Evolutionary conservation across 1,140 invertebrate species (phyloP).

Genomic region (Sinonovacula constricta): DNA sequence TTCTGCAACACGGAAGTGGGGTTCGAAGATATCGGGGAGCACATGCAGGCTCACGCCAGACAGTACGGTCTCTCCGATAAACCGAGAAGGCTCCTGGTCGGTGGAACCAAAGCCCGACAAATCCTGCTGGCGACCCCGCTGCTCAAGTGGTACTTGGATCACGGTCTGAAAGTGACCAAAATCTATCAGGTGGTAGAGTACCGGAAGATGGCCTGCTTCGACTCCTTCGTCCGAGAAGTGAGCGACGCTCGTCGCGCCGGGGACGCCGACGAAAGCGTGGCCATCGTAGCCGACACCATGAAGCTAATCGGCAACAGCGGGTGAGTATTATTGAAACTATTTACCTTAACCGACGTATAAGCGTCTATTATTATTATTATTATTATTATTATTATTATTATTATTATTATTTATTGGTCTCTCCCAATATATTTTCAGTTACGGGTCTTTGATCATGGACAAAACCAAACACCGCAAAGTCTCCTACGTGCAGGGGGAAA

Average conservation of each 20-base stretch:
- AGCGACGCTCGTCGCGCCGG: slow-evolving; percentile 26
- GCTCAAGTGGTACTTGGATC: slow-evolving; percentile 57
- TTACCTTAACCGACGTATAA: not conserved
- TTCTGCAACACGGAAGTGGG: slow-evolving; percentile 50
- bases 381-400: no score
- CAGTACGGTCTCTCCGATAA: slow-evolving; percentile 22
- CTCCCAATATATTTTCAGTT: slow-evolving; percentile 6
- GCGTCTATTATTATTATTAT: no score
- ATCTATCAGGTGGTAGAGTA: slow-evolving; percentile 18
- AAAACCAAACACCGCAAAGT: slow-evolving; percentile 22
- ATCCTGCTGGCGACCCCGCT: slow-evolving; percentile 59
- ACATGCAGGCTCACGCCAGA: slow-evolving; percentile 48
- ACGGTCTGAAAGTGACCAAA: slow-evolving; percentile 38
- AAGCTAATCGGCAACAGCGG: slow-evolving; percentile 20
- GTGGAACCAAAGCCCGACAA: slow-evolving; percentile 48
- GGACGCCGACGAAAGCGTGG: not conserved
- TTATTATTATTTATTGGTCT: no score
- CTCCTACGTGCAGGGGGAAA: slow-evolving; percentile 15
- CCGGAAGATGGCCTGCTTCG: slow-evolving; percentile 20
- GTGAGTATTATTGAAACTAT: not conserved
- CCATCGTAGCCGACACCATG: slow-evolving; percentile 26
- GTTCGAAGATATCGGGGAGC: slow-evolving; percentile 46
- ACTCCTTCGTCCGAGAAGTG: slow-evolving; percentile 10
- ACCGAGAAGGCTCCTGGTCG: slow-evolving; percentile 47
- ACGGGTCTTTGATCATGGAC: slow-evolving; percentile 17